Conservation (phyloP, 2,797 vertebrate species). For the Phalanger gymnotis region DNA sequence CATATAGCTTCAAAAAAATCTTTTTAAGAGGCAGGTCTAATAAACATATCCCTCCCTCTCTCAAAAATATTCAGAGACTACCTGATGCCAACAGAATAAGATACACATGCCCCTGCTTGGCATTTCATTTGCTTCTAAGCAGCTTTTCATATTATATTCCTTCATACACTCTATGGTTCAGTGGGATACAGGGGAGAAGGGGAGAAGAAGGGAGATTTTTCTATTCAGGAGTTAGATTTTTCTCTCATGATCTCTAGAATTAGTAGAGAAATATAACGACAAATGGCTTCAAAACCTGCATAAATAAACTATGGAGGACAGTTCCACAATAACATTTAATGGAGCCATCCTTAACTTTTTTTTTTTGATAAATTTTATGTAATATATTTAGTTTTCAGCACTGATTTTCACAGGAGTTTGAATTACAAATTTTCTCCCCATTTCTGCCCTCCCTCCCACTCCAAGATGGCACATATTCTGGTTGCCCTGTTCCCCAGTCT, state of each 20-base stretch:
- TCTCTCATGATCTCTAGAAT: background rate
- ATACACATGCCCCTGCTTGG: background rate
- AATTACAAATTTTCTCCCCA: no score
- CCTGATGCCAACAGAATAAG: background rate
- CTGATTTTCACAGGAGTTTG: no score
- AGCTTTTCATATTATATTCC: background rate
- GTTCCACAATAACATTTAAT: rapidly evolving
- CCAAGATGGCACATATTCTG: no score
- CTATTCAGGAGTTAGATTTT: background rate
- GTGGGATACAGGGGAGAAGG: background rate
- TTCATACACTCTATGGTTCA: background rate
- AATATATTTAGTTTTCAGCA: no score
- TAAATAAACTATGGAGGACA: rapidly evolving
- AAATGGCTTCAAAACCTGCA: background rate
- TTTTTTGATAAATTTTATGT: no score
- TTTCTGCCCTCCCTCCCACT: no score
- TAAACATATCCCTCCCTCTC: no score
- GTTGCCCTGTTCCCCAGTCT: no score
- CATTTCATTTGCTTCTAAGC: background rate
- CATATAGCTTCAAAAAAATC: background rate
- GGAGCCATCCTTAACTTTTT: background rate
- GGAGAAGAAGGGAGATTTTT: background rate
- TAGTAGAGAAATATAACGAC: background rate
- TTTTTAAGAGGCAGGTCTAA: background rate
- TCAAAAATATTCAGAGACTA: background rate